phyloP scores from a whole-genome alignment of 2,797 vertebrate genomes.

The Chromis chromis region DNA sequence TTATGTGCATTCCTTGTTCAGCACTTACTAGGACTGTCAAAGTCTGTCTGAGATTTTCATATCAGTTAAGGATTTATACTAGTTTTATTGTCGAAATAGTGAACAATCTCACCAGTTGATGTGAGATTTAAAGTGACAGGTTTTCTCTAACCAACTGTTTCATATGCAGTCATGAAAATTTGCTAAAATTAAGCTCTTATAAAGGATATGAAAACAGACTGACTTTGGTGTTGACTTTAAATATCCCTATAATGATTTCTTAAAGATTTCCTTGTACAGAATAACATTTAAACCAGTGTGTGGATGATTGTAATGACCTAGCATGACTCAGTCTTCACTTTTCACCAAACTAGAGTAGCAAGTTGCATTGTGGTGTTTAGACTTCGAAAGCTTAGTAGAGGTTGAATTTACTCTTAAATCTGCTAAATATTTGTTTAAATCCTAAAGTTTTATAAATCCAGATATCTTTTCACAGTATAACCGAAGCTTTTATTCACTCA shows the following conservation, averaged over 20 bases:
- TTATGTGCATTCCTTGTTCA: conserved; percentile 78
- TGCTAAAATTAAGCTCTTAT: conserved; percentile 51
- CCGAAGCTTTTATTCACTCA: conserved; percentile 88
- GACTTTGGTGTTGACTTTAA: conserved; percentile 73
- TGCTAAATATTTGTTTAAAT: conserved; percentile 89
- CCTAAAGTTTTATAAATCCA: conserved; percentile 84
- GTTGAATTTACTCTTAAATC: conserved; percentile 89
- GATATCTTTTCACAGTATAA: conserved; percentile 89
- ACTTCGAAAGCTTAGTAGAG: conserved; percentile 86
- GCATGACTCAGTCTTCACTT: conserved; percentile 86
- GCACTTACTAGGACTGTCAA: conserved; percentile 78
- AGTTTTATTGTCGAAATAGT: conserved; percentile 67
- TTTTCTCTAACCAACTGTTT: conserved; percentile 67
- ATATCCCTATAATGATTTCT: conserved; percentile 73
- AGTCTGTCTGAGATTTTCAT: conserved; percentile 76
- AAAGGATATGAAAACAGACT: conserved; percentile 70
- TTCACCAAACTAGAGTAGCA: conserved; percentile 90
- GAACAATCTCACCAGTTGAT: conserved; percentile 45
- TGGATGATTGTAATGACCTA: conserved; percentile 85
- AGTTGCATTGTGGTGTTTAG: conserved; percentile 90
- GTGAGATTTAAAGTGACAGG: conserved; percentile 57
- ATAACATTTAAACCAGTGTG: conserved; percentile 81
- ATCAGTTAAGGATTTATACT: conserved; percentile 70
- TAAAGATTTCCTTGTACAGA: conserved; percentile 83
- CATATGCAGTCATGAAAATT: conserved; percentile 63